Conservation (phyloP, 92 coral and sea anemone genomes). For the Ricordea florida region DNA sequence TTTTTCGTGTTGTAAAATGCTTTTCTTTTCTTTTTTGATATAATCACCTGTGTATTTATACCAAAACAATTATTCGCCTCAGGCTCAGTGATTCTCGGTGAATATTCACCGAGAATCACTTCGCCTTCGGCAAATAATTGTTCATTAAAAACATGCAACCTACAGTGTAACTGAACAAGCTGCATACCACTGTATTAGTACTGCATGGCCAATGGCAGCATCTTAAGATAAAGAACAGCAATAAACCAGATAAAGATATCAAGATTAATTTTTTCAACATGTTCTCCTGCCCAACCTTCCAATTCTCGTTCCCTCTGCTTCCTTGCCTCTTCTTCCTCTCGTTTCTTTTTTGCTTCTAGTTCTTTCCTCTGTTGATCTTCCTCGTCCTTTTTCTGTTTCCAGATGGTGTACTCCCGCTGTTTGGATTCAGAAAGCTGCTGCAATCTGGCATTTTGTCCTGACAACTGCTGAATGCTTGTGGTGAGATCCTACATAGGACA, state of each 20-base stretch:
- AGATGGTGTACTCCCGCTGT: slow-evolving; percentile 80
- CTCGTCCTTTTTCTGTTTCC: slow-evolving; percentile 91
- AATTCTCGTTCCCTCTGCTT: slow-evolving; percentile 88
- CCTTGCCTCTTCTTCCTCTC: slow-evolving; percentile 86
- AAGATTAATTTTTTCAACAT: not conserved
- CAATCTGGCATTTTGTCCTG: slow-evolving; percentile 80
- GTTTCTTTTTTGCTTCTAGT: slow-evolving; percentile 60
- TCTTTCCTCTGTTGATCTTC: slow-evolving; percentile 80
- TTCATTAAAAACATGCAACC: not conserved
- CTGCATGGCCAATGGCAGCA: not conserved
- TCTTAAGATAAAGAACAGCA: too few species aligned
- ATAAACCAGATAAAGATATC: too few species aligned
- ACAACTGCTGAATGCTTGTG: slow-evolving; percentile 71
- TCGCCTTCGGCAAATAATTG: too few species aligned
- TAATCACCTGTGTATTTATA: too few species aligned
- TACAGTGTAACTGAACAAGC: not conserved
- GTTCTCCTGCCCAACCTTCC: slow-evolving; percentile 55
- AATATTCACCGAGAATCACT: too few species aligned
- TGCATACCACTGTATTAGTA: not conserved
- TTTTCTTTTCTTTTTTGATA: too few species aligned
- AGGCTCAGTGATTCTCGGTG: too few species aligned
- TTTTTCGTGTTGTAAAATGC: too few species aligned
- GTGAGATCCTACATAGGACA: slow-evolving; percentile 56
- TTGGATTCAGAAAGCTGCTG: slow-evolving; percentile 87
- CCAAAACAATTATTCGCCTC: too few species aligned